phyloP scores from a whole-genome alignment of 2,888 invertebrate species.

The Diachrysia chrysitis region DNA sequence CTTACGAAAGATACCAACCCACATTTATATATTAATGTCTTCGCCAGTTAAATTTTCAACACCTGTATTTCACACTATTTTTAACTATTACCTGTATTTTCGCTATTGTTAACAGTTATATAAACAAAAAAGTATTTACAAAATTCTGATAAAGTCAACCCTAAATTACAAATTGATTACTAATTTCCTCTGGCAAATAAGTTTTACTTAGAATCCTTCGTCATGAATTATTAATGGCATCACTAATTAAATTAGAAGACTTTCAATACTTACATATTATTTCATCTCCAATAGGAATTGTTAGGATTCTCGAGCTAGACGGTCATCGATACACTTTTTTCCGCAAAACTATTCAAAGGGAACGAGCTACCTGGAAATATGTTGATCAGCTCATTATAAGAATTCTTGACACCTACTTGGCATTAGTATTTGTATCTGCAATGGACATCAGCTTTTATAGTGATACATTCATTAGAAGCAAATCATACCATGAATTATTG shows the following conservation, averaged over 20 bases:
- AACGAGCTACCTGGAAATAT: constrained; percentile 41
- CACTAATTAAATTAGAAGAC: constrained; percentile 32
- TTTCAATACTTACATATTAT: constrained; percentile 8
- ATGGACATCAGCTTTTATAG: constrained; percentile 34
- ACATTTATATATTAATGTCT: too few species aligned
- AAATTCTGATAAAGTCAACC: background rate
- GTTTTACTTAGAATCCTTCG: background rate
- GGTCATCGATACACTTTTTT: constrained; percentile 43
- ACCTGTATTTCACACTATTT: too few species aligned
- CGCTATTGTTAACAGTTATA: too few species aligned
- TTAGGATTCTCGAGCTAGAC: constrained; percentile 29
- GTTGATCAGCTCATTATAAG: constrained; percentile 57
- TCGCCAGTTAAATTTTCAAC: too few species aligned
- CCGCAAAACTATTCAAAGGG: constrained; percentile 23
- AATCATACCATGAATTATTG: background rate
- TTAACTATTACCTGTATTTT: too few species aligned
- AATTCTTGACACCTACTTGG: constrained; percentile 52
- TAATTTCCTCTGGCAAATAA: background rate
- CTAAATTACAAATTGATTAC: background rate
- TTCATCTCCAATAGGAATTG: constrained; percentile 31
- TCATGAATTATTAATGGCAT: constrained; percentile 4
- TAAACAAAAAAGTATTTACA: background rate
- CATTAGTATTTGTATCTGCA: constrained; percentile 7
- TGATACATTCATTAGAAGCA: constrained; percentile 9
- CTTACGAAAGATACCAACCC: too few species aligned